Evolutionary conservation across 2,113 vertebrate genomes (phyloP).

Genomic region (Mormyrus lacerda): DNA sequence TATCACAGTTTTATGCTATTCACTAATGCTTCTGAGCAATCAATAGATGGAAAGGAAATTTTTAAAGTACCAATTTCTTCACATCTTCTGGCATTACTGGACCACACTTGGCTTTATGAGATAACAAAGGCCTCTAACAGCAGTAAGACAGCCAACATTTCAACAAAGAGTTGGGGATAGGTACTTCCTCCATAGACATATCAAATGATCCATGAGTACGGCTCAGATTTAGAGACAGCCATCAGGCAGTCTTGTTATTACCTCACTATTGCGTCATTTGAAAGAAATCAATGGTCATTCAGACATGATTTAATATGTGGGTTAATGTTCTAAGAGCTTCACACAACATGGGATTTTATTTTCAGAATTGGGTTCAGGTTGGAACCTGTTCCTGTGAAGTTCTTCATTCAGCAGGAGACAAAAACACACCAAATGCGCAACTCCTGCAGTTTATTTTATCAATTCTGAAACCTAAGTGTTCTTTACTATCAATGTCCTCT

Average conservation of each 20-base stretch:
- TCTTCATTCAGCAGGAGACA: not conserved
- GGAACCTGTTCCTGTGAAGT: not conserved
- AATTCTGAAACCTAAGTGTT: slow-evolving; percentile 1
- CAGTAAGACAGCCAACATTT: not conserved
- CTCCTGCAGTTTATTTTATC: not conserved
- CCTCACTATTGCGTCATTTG: not conserved
- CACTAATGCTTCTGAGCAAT: not conserved
- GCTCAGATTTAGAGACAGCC: not conserved
- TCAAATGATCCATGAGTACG: not conserved
- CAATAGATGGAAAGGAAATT: not conserved
- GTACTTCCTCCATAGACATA: not conserved
- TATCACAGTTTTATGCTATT: not conserved
- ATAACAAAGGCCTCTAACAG: not conserved
- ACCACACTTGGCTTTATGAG: not conserved
- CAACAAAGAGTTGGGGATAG: not conserved
- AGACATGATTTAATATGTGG: not conserved
- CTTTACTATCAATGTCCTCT: not conserved
- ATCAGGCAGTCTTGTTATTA: not conserved
- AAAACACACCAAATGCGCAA: not conserved
- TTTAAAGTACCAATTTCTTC: not conserved
- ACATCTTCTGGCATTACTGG: not conserved
- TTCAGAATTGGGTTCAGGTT: not conserved
- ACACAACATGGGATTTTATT: not conserved
- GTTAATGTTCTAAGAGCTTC: not conserved
- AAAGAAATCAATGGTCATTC: not conserved